Percentiles rank a stretch among this genome's conserved stretches.
Conservation (phyloP, 2,888 invertebrate genomes). For the Saturnia pavonia region DNA sequence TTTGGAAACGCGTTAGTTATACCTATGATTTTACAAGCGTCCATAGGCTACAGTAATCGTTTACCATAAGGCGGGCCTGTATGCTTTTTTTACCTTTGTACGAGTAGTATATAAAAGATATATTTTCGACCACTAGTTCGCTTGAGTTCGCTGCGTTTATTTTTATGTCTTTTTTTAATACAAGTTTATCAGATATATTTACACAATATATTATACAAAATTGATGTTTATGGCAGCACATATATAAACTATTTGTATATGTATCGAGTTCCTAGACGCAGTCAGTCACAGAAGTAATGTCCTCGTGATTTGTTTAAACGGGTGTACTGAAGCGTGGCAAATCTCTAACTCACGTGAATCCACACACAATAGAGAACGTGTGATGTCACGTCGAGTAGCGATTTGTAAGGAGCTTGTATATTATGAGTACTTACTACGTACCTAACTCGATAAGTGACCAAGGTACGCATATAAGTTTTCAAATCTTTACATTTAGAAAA, state of each 20-base stretch:
- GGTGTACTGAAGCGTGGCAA: conserved; percentile 7
- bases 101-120: too few species aligned
- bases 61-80: too few species aligned
- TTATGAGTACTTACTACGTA: neutral
- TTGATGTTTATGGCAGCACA: neutral
- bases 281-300: conserved; percentile 3
- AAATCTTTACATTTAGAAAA: neutral
- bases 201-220: neutral
- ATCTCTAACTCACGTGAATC: conserved; percentile 8
- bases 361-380: conserved; percentile 4
- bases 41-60: too few species aligned
- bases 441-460: neutral
- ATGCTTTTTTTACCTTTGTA: too few species aligned
- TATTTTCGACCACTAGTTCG: too few species aligned
- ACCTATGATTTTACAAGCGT: too few species aligned
- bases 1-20: too few species aligned
- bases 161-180: too few species aligned
- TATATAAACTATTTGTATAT: neutral
- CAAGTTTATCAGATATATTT: neutral
- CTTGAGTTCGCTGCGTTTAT: too few species aligned
- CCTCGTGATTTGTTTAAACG: conserved; percentile 8
- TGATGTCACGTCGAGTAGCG: conserved; percentile 5
- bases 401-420: neutral
- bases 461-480: neutral
- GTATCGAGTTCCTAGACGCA: neutral